Base-by-base conservation (phyloP, 2,797 vertebrate genomes). In the Acrossocheilus fasciatus region DNA sequence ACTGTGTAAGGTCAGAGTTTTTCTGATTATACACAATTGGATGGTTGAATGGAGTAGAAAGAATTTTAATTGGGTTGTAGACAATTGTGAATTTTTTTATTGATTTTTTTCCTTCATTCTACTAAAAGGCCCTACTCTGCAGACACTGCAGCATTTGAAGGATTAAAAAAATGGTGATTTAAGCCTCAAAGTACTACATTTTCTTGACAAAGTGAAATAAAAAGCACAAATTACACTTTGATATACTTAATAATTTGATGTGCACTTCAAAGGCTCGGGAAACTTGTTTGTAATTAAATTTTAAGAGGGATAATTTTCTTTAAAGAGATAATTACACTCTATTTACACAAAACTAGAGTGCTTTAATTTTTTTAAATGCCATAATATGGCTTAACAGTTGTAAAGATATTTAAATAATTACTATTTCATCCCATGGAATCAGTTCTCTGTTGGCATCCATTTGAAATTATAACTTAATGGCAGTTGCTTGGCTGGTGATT, bases 51-150 rank as follows among this genome's bases (percentile, higher is more conserved):
- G 30, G 43, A 84, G 41, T 41, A 64, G 4, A 84, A 84, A 11
- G 20, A 30, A 8, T 84, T 76, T 66, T 76, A 50, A 84, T 66
- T 84, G 43, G 43, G 30, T 75, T 76, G 72, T 84, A 20, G 20
- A 52, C 26, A 52, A 43, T 47, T 64, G 52, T 62, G n/a, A 62
- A 30, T 83, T 45, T 59, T 26, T 4, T 45, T 45, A 18, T 72
- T 1, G 36, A 26, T 64, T 39, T 69, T 82, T 52, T 70, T 52
- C 1, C 2, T 6, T 62, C 41, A 34, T 45, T 75, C 54, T 50
- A 18, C 43, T 47, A 17, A 59, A 83, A 26, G 12, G 23, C 26
- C n/a, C 6, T 12, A n/a, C 20, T 39, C 52, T 15, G 20, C 20
- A 34, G 47, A 77, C 52, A 77, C 11, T 2, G 47, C 50, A 39